These are phyloP conservation scores for Xestia rhomboidea DNA, from an alignment of 2,888 invertebrate species.

Conservation along the genomic window DNA sequence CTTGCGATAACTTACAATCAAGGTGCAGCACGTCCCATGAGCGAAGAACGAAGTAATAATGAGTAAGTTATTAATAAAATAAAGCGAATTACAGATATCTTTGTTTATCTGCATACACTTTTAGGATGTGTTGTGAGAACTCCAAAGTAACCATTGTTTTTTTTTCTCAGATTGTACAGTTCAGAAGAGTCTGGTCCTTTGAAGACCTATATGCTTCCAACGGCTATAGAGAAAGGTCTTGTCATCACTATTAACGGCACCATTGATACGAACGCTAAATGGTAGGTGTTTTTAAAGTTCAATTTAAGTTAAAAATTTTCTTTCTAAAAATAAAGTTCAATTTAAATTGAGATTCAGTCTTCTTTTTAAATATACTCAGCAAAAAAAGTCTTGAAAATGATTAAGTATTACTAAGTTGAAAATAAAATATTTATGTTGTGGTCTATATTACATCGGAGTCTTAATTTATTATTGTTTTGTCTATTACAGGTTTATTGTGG, in stretches of 20 bases:
- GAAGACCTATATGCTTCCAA: slow-evolving; percentile 54
- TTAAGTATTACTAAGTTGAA: background rate
- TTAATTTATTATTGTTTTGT: background rate
- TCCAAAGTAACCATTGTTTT: slow-evolving; percentile 7
- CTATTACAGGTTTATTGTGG: slow-evolving; percentile 60
- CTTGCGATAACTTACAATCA: slow-evolving; percentile 66
- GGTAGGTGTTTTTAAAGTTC: slow-evolving; percentile 60
- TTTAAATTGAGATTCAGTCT: background rate
- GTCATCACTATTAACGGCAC: slow-evolving; percentile 60
- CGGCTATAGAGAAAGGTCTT: slow-evolving; percentile 39
- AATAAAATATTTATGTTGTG: background rate
- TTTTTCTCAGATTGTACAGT: slow-evolving; percentile 47
- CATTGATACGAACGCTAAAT: slow-evolving; percentile 41
- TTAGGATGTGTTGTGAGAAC: slow-evolving; percentile 2
- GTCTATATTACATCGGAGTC: background rate
- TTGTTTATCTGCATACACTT: background rate
- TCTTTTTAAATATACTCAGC: background rate
- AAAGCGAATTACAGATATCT: background rate
- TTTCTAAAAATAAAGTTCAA: background rate
- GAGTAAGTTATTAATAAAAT: slow-evolving; percentile 50
- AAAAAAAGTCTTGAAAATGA: background rate
- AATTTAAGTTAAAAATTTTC: background rate
- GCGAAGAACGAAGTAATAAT: slow-evolving; percentile 45
- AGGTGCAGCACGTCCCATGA: slow-evolving; percentile 69
- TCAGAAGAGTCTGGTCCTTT: slow-evolving; percentile 32